These are phyloP conservation scores for Bos javanicus DNA, from an alignment of 2,113 vertebrate genomes.

Conservation along the genomic window DNA sequence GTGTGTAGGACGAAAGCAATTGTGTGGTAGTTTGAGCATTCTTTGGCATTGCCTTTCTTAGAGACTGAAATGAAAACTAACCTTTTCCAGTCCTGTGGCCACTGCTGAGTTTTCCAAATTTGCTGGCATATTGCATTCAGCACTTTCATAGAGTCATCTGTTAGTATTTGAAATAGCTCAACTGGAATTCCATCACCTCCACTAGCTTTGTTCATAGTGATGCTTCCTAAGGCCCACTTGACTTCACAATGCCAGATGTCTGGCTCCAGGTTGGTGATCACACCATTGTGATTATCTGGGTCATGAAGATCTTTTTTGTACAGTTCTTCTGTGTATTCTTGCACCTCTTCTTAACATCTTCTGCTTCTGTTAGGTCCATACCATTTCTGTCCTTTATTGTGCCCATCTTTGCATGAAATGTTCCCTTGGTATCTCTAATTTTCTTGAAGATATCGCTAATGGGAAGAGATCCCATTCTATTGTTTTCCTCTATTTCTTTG, in stretches of 20 bases:
- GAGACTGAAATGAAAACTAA: neutral
- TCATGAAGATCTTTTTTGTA: neutral
- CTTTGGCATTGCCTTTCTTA: neutral
- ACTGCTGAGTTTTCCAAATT: neutral
- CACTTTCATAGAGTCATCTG: neutral
- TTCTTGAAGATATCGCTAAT: neutral
- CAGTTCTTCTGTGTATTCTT: neutral
- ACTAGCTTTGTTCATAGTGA: neutral
- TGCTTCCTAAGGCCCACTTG: neutral
- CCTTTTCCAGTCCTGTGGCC: neutral
- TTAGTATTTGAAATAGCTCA: neutral
- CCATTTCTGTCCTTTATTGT: neutral
- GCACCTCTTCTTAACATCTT: neutral
- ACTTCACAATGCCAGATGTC: neutral
- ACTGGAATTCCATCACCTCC: neutral
- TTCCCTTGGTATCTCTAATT: neutral
- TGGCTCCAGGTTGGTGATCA: neutral
- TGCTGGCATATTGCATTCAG: neutral
- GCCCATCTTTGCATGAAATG: neutral
- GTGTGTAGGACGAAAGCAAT: fast-evolving
- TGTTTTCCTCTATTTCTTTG: neutral
- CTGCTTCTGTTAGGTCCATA: neutral
- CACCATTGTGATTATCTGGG: neutral
- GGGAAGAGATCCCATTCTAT: neutral
- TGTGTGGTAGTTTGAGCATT: neutral